Percentiles rank a stretch among this genome's conserved stretches.
phyloP scores from a whole-genome alignment of 1,140 invertebrate species.

The Mercenaria mercenaria region DNA sequence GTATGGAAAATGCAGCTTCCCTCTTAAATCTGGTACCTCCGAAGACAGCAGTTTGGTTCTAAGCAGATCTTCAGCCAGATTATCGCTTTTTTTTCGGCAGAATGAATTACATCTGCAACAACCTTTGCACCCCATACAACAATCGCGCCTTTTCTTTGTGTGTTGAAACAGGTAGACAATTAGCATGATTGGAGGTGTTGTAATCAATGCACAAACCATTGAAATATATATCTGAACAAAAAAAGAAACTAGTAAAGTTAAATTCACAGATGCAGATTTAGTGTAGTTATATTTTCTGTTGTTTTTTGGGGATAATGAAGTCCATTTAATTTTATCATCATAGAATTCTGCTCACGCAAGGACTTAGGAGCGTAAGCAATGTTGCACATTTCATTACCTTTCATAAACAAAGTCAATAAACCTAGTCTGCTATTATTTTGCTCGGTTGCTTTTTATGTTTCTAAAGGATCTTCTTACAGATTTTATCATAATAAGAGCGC shows the following conservation, averaged over 20 bases:
- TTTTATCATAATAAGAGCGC: no score
- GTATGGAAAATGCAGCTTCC: neutral
- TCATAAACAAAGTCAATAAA: no score
- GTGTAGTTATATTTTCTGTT: neutral
- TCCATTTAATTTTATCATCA: neutral
- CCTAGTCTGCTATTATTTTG: no score
- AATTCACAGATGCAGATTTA: neutral
- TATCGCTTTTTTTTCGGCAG: neutral
- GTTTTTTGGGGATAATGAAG: neutral
- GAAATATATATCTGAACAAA: constrained; percentile 56
- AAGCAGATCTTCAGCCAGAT: neutral
- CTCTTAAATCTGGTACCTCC: neutral
- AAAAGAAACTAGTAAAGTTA: neutral
- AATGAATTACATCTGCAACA: no score
- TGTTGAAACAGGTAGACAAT: neutral
- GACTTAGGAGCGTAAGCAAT: no score
- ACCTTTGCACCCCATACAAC: no score
- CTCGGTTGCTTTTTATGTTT: no score
- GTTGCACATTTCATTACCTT: no score
- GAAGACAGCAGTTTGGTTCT: neutral
- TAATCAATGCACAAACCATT: constrained; percentile 29
- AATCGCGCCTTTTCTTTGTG: neutral
- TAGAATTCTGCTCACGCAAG: no score
- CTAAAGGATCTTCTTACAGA: no score
- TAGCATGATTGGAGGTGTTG: constrained; percentile 35